These are phyloP conservation scores for Lasioglossum zephyrum DNA, from an alignment of 2,888 invertebrate genomes.

Conservation along the genomic window DNA sequence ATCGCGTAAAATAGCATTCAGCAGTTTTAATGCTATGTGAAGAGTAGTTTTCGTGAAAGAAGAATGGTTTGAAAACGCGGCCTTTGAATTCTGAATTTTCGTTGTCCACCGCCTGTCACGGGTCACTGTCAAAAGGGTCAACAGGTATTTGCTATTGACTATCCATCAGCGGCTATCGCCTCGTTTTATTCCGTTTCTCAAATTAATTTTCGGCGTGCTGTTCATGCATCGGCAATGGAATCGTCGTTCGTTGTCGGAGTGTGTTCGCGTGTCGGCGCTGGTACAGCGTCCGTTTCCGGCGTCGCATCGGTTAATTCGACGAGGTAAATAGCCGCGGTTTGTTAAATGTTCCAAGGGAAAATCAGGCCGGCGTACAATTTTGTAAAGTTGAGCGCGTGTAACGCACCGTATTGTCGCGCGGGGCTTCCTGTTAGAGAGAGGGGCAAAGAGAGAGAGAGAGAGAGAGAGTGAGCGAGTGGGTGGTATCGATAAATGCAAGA, in stretches of 20 bases:
- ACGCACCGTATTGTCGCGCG: conserved; percentile 31
- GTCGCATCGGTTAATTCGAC: conserved; percentile 11
- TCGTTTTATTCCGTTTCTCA: neutral
- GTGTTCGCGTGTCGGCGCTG: neutral
- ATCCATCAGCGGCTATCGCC: neutral
- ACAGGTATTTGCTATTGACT: neutral
- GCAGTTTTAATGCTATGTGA: neutral
- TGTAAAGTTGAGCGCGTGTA: conserved; percentile 24
- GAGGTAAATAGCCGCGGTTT: conserved; percentile 47
- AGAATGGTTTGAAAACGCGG: neutral
- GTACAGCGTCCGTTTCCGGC: conserved; percentile 1
- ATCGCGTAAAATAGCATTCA: neutral
- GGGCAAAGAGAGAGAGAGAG: neutral
- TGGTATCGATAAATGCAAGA: conserved; percentile 52
- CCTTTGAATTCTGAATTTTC: neutral
- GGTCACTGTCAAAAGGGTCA: neutral
- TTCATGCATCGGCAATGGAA: neutral
- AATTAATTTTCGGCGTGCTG: conserved; percentile 1
- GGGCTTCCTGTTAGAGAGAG: neutral
- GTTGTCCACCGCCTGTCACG: neutral
- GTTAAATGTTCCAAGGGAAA: conserved; percentile 45
- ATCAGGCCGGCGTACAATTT: conserved; percentile 40
- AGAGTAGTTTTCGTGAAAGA: neutral
- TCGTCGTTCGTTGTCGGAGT: neutral
- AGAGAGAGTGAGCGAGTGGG: neutral